phyloP scores from a whole-genome alignment of 37 sponge, comb jelly and placozoan species.

The Aplysina aerophoba region DNA sequence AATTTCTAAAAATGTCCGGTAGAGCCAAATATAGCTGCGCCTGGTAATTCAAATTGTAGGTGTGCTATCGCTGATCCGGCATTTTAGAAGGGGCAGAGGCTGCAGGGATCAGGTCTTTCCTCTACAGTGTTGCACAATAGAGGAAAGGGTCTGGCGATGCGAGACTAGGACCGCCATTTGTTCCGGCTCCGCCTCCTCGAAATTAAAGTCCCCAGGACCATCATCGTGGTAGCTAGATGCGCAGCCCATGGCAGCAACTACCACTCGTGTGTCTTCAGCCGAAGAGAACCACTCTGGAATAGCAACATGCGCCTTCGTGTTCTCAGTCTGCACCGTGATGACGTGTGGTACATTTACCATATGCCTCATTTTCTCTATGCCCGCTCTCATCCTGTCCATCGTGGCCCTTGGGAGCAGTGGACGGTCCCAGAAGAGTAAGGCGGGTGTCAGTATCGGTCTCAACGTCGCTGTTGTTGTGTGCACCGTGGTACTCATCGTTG shows the following conservation, averaged over 20 bases:
- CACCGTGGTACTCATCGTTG: neutral
- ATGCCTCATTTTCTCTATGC: neutral
- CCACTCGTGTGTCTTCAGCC: neutral
- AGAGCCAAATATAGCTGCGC: too few relatives aligned
- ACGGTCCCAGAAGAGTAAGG: neutral
- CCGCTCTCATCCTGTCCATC: neutral
- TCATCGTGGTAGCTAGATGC: neutral
- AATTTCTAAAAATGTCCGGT: too few relatives aligned
- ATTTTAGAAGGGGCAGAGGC: too few relatives aligned
- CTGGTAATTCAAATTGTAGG: too few relatives aligned
- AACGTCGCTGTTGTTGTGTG: neutral
- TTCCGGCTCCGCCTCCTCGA: too few relatives aligned
- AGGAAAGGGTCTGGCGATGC: too few relatives aligned
- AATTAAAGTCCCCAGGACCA: neutral
- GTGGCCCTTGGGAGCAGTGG: neutral
- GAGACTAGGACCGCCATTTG: too few relatives aligned
- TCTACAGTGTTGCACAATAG: too few relatives aligned
- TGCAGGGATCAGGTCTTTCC: too few relatives aligned
- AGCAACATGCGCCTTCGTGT: neutral
- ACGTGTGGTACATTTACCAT: neutral
- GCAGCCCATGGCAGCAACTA: neutral
- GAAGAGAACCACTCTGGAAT: neutral
- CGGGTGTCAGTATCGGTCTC: neutral
- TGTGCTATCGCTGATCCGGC: too few relatives aligned
- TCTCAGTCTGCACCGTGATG: neutral